These are phyloP conservation scores for Melanotaenia pygmaea DNA, from an alignment of 2,797 vertebrate species.

Conservation along the genomic window DNA sequence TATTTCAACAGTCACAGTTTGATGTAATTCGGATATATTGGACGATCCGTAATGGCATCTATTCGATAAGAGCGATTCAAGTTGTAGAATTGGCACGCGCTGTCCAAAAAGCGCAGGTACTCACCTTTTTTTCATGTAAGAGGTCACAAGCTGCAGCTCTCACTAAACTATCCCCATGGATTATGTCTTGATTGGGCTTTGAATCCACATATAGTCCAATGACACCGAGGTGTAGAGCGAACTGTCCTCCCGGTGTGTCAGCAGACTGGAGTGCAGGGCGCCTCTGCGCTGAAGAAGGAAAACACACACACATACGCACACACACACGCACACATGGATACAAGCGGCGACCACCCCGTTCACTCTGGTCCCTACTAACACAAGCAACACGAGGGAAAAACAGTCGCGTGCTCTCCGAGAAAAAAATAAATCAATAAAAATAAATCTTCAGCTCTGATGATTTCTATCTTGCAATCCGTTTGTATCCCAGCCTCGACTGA, in stretches of 20 bases:
- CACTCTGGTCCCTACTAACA: constrained; percentile 41
- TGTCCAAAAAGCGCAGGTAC: constrained; percentile 40
- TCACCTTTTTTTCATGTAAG: constrained; percentile 71
- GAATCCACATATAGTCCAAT: constrained; percentile 79
- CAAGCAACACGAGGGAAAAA: constrained; percentile 16
- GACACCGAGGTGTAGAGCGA: constrained; percentile 62
- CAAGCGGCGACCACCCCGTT: constrained; percentile 49
- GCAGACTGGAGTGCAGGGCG: constrained; percentile 68
- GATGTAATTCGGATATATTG: constrained; percentile 7
- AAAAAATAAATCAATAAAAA: constrained; percentile 1
- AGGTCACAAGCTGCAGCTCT: constrained; percentile 54
- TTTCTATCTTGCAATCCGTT: constrained; percentile 7
- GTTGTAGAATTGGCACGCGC: constrained; percentile 48
- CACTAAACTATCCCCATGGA: constrained; percentile 75
- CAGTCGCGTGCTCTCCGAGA: constrained; percentile 16
- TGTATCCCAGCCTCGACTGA: constrained; percentile 21
- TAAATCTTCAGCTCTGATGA: constrained; percentile 15
- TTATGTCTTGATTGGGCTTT: constrained; percentile 48
- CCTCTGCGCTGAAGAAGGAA: constrained; percentile 61
- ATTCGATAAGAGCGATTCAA: constrained; percentile 41
- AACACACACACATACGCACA: background rate
- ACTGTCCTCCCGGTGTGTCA: constrained; percentile 73
- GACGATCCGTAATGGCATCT: constrained; percentile 11
- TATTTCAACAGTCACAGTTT: background rate
- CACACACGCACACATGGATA: constrained; percentile 14